These are phyloP conservation scores for Melanogrammus aeglefinus DNA, from an alignment of 2,797 vertebrate genomes.

Conservation along the genomic window DNA sequence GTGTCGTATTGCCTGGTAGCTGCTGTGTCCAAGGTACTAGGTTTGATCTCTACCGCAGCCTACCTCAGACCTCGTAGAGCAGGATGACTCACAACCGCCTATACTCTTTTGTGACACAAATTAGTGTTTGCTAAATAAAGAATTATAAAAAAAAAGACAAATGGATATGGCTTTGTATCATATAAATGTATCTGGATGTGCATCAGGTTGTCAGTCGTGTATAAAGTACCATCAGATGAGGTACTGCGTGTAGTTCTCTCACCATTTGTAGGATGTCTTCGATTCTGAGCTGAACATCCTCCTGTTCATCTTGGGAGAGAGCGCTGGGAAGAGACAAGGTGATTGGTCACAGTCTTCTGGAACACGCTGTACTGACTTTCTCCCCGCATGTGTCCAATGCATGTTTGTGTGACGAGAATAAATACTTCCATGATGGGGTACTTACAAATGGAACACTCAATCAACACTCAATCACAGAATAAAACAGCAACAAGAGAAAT, in stretches of 20 bases:
- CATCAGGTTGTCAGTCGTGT: not conserved
- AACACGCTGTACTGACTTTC: not conserved
- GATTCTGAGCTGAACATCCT: conserved; percentile 88
- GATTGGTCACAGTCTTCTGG: not conserved
- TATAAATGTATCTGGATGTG: not conserved
- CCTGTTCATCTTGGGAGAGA: conserved; percentile 93
- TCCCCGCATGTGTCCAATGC: no score
- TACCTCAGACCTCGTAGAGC: not conserved
- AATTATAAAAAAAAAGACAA: not conserved
- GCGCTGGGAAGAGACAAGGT: conserved; percentile 67
- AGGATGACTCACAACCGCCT: not conserved
- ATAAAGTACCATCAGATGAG: not conserved
- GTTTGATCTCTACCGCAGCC: not conserved
- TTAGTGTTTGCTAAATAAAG: not conserved
- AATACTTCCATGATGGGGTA: no score
- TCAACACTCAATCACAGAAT: no score
- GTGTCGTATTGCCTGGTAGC: not conserved
- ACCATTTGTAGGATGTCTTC: conserved; percentile 92
- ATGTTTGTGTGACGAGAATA: no score
- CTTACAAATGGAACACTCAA: no score
- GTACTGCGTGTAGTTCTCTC: conserved; percentile 50
- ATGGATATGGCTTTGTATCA: not conserved
- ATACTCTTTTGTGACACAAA: not conserved
- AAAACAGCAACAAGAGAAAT: not conserved
- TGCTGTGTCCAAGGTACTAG: not conserved